Conservation (phyloP, 2,888 invertebrate genomes). For the Xestia rhomboidea region DNA sequence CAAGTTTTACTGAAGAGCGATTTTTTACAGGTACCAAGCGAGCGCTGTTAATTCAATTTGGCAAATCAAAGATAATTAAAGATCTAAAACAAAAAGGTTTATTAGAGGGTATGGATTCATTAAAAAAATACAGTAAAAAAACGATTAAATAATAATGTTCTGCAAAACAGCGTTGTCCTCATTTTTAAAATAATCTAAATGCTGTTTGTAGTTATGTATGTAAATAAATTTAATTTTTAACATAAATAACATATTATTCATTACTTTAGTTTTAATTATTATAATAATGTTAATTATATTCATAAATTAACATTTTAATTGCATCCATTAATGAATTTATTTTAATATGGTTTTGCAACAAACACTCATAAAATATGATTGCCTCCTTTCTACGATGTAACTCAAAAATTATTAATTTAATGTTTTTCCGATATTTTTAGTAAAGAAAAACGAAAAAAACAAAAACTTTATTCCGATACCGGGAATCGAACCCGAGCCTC, state of each 20-base stretch:
- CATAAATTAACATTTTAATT: constrained; percentile 28
- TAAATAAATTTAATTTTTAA: constrained; percentile 15
- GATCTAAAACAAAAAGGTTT: background rate
- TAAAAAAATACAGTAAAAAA: background rate
- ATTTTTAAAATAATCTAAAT: constrained; percentile 8
- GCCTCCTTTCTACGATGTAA: background rate
- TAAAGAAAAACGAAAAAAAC: background rate
- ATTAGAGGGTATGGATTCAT: background rate
- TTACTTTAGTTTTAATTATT: constrained; percentile 6
- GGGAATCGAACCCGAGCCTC: constrained; percentile 92
- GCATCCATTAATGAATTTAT: constrained; percentile 14
- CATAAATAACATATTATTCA: constrained; percentile 38
- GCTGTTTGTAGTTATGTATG: background rate
- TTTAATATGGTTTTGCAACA: constrained; percentile 30
- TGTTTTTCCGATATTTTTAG: constrained; percentile 23
- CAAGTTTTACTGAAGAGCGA: fast-evolving
- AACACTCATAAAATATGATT: constrained; percentile 6
- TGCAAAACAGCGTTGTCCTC: background rate
- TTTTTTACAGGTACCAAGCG: background rate
- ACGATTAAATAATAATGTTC: background rate
- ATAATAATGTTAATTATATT: constrained; percentile 16
- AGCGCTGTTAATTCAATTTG: background rate
- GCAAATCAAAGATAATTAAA: background rate
- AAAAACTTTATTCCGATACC: constrained; percentile 75
- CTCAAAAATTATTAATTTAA: background rate